Conservation (phyloP, 2,797 vertebrate species). For the Phrynocephalus guinanensis region DNA sequence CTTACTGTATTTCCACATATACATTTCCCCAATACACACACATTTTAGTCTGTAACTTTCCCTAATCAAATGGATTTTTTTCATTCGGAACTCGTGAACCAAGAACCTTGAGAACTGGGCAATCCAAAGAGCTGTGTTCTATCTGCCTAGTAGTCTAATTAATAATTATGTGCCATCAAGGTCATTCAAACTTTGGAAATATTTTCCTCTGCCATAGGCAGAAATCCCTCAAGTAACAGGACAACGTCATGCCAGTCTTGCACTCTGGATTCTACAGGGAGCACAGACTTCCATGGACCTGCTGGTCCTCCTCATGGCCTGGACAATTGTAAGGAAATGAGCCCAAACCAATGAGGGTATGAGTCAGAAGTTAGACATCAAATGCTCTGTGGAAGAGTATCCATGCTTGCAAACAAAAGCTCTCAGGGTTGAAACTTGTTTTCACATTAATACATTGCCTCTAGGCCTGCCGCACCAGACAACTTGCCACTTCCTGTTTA, state of each 20-base stretch:
- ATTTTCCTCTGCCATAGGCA: no score
- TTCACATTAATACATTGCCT: background rate
- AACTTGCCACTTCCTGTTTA: constrained; percentile 31
- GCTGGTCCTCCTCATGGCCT: background rate
- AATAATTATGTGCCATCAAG: no score
- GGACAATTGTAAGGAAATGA: background rate
- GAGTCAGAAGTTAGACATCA: background rate
- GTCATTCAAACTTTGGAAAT: no score
- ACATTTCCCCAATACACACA: background rate
- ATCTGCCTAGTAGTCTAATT: no score
- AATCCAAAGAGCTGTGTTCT: background rate
- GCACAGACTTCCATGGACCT: background rate
- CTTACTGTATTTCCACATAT: no score
- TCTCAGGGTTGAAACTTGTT: background rate
- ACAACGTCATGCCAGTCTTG: background rate
- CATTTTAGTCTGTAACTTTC: background rate
- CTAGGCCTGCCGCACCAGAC: background rate
- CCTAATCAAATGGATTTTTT: background rate
- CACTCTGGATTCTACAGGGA: background rate
- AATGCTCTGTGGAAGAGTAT: background rate
- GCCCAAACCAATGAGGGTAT: background rate
- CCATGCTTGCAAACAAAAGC: background rate
- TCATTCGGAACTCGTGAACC: background rate
- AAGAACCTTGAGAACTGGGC: background rate
- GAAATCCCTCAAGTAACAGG: background rate